These are phyloP conservation scores for Gallinago media DNA, from an alignment of 2,113 vertebrate species.

Conservation along the genomic window DNA sequence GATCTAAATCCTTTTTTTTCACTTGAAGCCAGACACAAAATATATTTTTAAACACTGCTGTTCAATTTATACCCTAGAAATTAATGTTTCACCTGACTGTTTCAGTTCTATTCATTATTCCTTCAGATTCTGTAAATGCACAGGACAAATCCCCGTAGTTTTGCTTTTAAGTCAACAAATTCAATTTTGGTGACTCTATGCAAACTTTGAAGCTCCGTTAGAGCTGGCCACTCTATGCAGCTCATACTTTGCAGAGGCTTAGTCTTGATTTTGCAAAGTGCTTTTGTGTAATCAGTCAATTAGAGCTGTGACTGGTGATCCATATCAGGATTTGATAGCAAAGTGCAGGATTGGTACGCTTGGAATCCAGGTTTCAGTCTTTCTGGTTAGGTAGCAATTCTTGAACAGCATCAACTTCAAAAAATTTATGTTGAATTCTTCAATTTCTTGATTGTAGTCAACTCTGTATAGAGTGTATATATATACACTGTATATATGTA, in stretches of 20 bases:
- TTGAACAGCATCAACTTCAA: not conserved
- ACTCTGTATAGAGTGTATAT: not conserved
- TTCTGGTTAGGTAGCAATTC: not conserved
- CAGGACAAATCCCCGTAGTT: not conserved
- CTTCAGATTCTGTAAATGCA: not conserved
- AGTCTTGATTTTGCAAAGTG: constrained; percentile 40
- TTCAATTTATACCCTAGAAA: not conserved
- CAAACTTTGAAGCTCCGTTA: not conserved
- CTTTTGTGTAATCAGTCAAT: constrained; percentile 50
- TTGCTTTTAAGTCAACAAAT: constrained; percentile 22
- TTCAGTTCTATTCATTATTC: not conserved
- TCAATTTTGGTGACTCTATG: not conserved
- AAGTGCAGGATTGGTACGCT: not conserved
- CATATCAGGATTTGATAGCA: not conserved
- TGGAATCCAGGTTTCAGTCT: constrained; percentile 28
- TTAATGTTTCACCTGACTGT: not conserved
- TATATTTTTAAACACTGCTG: not conserved
- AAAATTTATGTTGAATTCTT: not conserved
- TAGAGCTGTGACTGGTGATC: constrained; percentile 46
- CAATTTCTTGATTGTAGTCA: not conserved
- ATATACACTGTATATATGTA: too few relatives aligned
- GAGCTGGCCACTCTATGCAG: not conserved
- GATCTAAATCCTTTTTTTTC: constrained; percentile 29
- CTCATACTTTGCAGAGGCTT: not conserved
- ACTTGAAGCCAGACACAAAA: constrained; percentile 6